Conservation (phyloP, 2,888 invertebrate species). For the Pachymerium ferrugineum region DNA sequence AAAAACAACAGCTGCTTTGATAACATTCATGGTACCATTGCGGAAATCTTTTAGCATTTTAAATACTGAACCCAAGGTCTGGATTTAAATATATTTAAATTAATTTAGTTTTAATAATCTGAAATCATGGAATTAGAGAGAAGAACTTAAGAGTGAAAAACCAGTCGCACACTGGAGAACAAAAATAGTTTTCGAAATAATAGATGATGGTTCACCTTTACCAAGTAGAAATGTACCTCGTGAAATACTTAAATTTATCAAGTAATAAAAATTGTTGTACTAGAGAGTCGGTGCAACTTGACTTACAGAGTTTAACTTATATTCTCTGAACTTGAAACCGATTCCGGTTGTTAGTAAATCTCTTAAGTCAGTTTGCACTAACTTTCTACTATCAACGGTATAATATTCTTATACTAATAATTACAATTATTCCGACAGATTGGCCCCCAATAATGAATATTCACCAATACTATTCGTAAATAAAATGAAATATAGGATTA, state of each 20-base stretch:
- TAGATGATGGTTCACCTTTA: constrained; percentile 65
- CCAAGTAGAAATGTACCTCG: constrained; percentile 62
- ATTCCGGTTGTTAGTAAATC: too few relatives aligned
- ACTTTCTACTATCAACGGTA: too few relatives aligned
- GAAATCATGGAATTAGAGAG: too few relatives aligned
- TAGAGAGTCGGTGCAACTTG: too few relatives aligned
- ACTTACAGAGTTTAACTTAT: too few relatives aligned
- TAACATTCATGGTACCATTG: neutral
- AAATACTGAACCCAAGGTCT: neutral
- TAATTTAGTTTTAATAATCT: too few relatives aligned
- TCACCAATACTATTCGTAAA: constrained; percentile 59
- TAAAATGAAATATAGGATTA: constrained; percentile 9
- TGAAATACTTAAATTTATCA: constrained; percentile 60
- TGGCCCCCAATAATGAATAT: constrained; percentile 60
- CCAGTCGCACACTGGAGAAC: constrained; percentile 71
- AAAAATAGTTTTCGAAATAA: constrained; percentile 64
- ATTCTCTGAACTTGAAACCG: too few relatives aligned
- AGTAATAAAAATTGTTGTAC: constrained; percentile 47
- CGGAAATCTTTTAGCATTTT: neutral
- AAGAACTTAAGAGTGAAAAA: constrained; percentile 42
- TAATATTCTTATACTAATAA: too few relatives aligned
- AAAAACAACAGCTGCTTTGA: neutral
- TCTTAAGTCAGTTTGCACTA: too few relatives aligned
- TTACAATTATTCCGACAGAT: too few relatives aligned
- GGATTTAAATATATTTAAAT: too few relatives aligned